Conservation (phyloP, 2,888 invertebrate species). For the Parthenolecanium corni region DNA sequence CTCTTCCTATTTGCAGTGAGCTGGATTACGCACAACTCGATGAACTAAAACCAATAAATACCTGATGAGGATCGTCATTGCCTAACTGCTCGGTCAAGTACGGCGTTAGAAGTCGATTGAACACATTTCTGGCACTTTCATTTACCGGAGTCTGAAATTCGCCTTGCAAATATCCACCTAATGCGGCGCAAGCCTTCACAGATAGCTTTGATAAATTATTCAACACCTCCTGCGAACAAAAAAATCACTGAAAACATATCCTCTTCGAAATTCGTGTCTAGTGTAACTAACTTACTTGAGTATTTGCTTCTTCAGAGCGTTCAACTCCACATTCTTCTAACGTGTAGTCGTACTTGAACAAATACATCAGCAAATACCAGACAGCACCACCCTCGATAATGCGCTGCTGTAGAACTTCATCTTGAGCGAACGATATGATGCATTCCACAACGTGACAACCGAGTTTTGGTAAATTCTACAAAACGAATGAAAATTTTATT, state of each 20-base stretch:
- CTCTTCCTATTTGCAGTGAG: too few relatives aligned
- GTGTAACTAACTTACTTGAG: slow-evolving; percentile 45
- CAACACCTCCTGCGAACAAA: slow-evolving; percentile 58
- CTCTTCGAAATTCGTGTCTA: neutral
- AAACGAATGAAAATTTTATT: slow-evolving; percentile 19
- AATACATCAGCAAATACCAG: slow-evolving; percentile 79
- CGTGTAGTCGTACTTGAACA: slow-evolving; percentile 94
- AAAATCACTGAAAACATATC: neutral
- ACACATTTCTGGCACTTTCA: slow-evolving; percentile 49
- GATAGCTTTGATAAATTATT: slow-evolving; percentile 84
- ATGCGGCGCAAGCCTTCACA: slow-evolving; percentile 67
- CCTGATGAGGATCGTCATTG: slow-evolving; percentile 63
- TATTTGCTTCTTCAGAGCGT: slow-evolving; percentile 68
- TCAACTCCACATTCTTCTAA: slow-evolving; percentile 92
- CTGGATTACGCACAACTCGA: too few relatives aligned
- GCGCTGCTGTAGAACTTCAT: slow-evolving; percentile 72
- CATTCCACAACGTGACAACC: slow-evolving; percentile 83
- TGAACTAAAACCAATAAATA: too few relatives aligned
- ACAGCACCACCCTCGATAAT: slow-evolving; percentile 75
- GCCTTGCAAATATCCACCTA: slow-evolving; percentile 60
- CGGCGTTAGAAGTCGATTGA: slow-evolving; percentile 66
- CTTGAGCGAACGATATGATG: slow-evolving; percentile 73
- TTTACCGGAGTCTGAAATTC: slow-evolving; percentile 47
- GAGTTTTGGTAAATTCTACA: slow-evolving; percentile 66
- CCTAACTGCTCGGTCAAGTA: slow-evolving; percentile 69